These are phyloP conservation scores for Drosophila fulvimacula DNA, from an alignment of 2,888 invertebrate genomes.

Conservation along the genomic window DNA sequence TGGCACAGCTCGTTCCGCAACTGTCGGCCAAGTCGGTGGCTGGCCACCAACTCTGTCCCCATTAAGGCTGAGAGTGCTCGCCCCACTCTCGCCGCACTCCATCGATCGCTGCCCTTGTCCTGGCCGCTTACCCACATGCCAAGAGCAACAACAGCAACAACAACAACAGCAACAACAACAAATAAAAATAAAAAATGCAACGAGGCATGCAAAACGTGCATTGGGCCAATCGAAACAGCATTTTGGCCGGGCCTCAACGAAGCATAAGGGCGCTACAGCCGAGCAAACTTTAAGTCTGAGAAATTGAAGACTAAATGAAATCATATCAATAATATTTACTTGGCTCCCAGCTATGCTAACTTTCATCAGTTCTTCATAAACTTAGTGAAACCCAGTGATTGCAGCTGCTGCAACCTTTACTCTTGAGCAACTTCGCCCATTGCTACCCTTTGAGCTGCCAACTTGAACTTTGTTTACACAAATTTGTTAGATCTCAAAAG, in stretches of 20 bases:
- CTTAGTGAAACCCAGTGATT: neutral
- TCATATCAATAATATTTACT: neutral
- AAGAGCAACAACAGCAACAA: conserved; percentile 44
- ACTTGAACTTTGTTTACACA: neutral
- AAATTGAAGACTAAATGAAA: too few species aligned
- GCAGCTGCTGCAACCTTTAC: neutral
- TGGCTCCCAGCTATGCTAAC: too few species aligned
- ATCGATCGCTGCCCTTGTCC: conserved; percentile 63
- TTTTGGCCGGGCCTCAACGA: conserved; percentile 39
- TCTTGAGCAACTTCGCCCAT: neutral
- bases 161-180: conserved; percentile 28
- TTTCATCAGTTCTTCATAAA: neutral
- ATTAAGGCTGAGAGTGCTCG: conserved; percentile 25
- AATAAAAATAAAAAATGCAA: conserved; percentile 45
- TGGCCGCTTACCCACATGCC: conserved; percentile 58
- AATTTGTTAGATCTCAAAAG: neutral
- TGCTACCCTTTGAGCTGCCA: neutral
- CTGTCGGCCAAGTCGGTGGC: conserved; percentile 30
- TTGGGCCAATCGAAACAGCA: conserved; percentile 34
- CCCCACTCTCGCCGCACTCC: conserved; percentile 24
- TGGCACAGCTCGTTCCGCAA: conserved; percentile 39
- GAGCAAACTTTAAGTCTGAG: neutral
- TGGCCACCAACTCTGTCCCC: conserved; percentile 42
- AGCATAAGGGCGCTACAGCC: conserved; percentile 21
- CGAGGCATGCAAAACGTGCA: conserved; percentile 65